phyloP scores from a whole-genome alignment of 2,888 invertebrate genomes.

The Hirtodrosophila histrioides region DNA sequence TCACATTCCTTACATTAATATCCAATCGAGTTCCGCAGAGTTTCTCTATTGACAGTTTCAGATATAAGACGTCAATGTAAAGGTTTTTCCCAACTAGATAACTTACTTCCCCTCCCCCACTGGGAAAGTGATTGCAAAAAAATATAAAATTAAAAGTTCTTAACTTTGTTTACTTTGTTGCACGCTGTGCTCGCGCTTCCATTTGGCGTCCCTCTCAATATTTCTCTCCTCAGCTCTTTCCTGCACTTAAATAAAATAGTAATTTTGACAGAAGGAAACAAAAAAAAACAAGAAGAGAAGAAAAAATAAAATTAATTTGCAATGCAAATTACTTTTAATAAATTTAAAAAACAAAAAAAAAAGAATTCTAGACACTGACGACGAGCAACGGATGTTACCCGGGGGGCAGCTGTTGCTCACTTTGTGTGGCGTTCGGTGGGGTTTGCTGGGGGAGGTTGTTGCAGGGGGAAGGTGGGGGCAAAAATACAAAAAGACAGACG shows the following conservation, averaged over 20 bases:
- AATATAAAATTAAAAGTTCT: conserved; percentile 35
- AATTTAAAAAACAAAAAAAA: conserved; percentile 35
- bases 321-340: conserved; percentile 72
- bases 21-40: too few species aligned
- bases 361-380: conserved; percentile 1
- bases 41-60: too few species aligned
- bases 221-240: conserved; percentile 1
- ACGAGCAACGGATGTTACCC: conserved; percentile 5
- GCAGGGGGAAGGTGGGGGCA: neutral
- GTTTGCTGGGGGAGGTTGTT: neutral
- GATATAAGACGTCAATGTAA: too few species aligned
- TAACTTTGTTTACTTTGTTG: conserved; percentile 30
- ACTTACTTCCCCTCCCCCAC: too few species aligned
- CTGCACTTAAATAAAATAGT: conserved; percentile 68
- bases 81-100: too few species aligned
- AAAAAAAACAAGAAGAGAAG: conserved; percentile 1
- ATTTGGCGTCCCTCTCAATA: neutral
- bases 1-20: too few species aligned
- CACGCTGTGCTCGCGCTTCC: conserved; percentile 28
- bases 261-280: conserved; percentile 51
- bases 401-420: conserved; percentile 52
- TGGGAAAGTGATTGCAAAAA: conserved; percentile 2
- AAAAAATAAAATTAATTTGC: conserved; percentile 64
- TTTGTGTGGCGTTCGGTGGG: conserved; percentile 16
- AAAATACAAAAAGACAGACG: conserved; percentile 21